Base-by-base conservation (phyloP, 2,888 invertebrate species). In the Mamestra brassicae region DNA sequence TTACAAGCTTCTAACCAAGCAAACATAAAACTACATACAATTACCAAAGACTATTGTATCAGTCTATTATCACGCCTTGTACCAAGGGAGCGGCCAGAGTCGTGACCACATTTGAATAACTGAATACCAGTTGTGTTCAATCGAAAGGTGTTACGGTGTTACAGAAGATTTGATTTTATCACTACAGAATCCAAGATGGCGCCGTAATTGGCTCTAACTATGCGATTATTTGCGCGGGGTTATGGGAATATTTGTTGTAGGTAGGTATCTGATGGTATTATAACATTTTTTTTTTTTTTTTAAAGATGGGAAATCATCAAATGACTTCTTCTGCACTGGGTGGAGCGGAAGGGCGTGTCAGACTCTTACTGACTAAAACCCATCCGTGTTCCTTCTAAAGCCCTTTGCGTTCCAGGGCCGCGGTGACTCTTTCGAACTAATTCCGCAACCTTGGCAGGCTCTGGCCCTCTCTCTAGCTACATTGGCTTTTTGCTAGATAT, bases 61-160 rank as follows among this genome's bases (percentile, higher is more conserved):
- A 72, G 57, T 57, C 55, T 71, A 88, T 87, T 88, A 87, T 87
- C 87, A 84, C 89, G 84, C 88, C 82, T 80, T 38, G 60, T 50
- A 61, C 13, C 34, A 72, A 57, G 71, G 76, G 84, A 69, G 76
- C 68, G 78, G 79, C 62, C 61, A 72, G 71, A 81, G 42, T 76
- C 89, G 89, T 89, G 89, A 87, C 79, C 58, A 26, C 74, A 88
- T 89, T 85, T 89, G 88, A 89, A 89, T 89, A 85, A 36, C 82
- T 80, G 83, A 89, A 84, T 80, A 80, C 83, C n/a, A 80, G 69
- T 70, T 81, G 80, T 61, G 61, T 52, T 54, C 75, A 72, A 70
- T 80, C 52, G 54, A 62, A 69, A 84, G 85, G 82, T 83, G 82
- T 84, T 82, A 82, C 65, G 71, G 81, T 60, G 77, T 81, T 74